A percentile compares a stretch with the other conserved stretches of the same genome.
Conservation (phyloP, 2,797 vertebrate species). For the Anableps anableps region DNA sequence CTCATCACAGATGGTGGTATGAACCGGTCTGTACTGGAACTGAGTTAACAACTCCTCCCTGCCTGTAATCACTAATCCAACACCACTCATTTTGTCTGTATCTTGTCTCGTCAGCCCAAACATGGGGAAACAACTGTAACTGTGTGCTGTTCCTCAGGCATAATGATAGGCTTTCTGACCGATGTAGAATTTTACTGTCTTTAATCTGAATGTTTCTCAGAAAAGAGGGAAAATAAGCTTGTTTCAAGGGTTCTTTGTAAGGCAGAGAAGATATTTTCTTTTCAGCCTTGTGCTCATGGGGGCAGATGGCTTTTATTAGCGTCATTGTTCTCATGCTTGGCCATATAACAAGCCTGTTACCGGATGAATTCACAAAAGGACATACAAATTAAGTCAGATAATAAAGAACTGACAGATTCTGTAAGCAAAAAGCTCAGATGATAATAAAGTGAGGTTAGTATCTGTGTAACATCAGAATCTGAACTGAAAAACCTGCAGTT, state of each 20-base stretch:
- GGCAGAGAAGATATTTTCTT: background rate
- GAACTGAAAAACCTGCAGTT: background rate
- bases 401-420: background rate
- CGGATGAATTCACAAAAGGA: background rate
- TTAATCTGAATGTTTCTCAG: background rate
- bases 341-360: background rate
- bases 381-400: background rate
- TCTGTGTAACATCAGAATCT: background rate
- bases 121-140: background rate
- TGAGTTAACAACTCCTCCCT: conserved; percentile 56
- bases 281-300: background rate
- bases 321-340: background rate
- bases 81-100: conserved; percentile 9
- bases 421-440: background rate
- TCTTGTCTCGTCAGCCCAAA: conserved; percentile 5
- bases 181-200: background rate
- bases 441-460: background rate
- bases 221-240: background rate
- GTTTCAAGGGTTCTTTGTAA: background rate
- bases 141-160: background rate
- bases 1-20: conserved; percentile 57
- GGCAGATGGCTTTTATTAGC: background rate
- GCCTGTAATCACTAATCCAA: conserved; percentile 40
- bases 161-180: background rate
- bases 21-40: conserved; percentile 77